Evolutionary conservation across 2,888 invertebrate species (phyloP), one percentile per base, ranked within the genome.

Genomic region (Chrysolina americana): DNA sequence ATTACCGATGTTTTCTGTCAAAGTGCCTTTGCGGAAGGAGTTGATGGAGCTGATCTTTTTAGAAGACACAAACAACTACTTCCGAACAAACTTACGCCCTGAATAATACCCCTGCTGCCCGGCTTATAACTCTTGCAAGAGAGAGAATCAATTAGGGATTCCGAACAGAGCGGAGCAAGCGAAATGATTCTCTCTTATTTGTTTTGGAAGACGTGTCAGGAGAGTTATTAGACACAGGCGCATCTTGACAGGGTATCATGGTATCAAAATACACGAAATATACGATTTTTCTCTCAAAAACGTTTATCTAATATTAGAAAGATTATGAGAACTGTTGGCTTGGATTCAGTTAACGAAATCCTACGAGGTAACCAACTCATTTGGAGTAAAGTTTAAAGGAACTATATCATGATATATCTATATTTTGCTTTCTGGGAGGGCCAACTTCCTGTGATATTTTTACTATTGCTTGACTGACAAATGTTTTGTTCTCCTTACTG

Each of bases 141-240:
- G 53, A 23, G 53, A 28, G 15, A 66, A 70, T 68, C 68, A 73
- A 73, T 73, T 65, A 69, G 73, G 69, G 44, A 69, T 68, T 73
- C 73, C 63, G 72, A 48, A 66, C 71, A 68, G 41, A 72, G 28
- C 53, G 36, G 44, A 48, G 44, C 28, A 28, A 11, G 47, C 62
- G 50, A 36, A 65, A 72, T 72, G 62, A 68, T 72, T 72, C 71
- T 9, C 23, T 56, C 48, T 28, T 72, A 72, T 72, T 72, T 68
- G 71, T 56, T 66, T 48, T 64, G 23, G n/a, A 47, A 59, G 68
- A 74, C 71, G 71, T 64, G 63, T 74, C 71, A 41, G 66, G 65
- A 66, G 41, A 36, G 62, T 66, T 65, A 59, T 74, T 65, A 73
- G 59, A n/a, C 28, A 36, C n/a, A 2, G 59, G 59, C 28, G 59